Evolutionary conservation across 2,888 invertebrate genomes (phyloP).

Genomic region (Nyleta sp.): DNA sequence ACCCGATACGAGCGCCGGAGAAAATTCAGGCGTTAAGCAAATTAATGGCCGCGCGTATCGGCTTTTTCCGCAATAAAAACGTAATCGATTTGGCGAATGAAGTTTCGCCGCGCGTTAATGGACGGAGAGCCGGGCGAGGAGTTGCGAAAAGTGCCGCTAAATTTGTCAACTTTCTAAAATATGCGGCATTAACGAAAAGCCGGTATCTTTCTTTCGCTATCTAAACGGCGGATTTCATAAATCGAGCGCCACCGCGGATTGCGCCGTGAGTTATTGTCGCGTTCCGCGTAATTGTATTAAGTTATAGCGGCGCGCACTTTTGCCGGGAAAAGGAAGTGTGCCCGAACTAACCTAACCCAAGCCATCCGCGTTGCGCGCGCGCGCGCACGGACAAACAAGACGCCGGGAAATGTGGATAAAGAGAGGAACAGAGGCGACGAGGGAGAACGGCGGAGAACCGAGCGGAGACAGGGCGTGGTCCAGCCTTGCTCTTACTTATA

Average conservation of each 20-base stretch:
- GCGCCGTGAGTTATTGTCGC: conserved; percentile 51
- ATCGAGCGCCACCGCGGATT: conserved; percentile 17
- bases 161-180: conserved; percentile 60
- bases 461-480: conserved; percentile 82
- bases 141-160: conserved; percentile 33
- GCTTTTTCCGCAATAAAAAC: conserved; percentile 38
- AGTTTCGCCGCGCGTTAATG: conserved; percentile 18
- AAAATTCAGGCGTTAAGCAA: conserved; percentile 15
- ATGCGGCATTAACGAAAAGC: conserved; percentile 35
- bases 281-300: conserved; percentile 37
- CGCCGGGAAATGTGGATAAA: conserved; percentile 27
- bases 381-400: background rate
- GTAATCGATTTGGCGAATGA: conserved; percentile 38
- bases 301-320: conserved; percentile 38
- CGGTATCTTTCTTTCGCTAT: conserved; percentile 37
- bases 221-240: conserved; percentile 41
- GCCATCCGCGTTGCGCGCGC: conserved; percentile 69
- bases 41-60: conserved; percentile 15
- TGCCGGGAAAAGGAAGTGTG: conserved; percentile 73
- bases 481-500: conserved; percentile 81
- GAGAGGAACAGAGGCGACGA: conserved; percentile 53
- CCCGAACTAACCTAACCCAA: conserved; percentile 71
- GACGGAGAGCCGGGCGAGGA: background rate
- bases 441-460: conserved; percentile 74
- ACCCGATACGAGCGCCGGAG: background rate